Percentiles rank a stretch among this genome's conserved stretches.
phyloP scores from a whole-genome alignment of 2,113 vertebrate genomes.

The Pandion haliaetus region DNA sequence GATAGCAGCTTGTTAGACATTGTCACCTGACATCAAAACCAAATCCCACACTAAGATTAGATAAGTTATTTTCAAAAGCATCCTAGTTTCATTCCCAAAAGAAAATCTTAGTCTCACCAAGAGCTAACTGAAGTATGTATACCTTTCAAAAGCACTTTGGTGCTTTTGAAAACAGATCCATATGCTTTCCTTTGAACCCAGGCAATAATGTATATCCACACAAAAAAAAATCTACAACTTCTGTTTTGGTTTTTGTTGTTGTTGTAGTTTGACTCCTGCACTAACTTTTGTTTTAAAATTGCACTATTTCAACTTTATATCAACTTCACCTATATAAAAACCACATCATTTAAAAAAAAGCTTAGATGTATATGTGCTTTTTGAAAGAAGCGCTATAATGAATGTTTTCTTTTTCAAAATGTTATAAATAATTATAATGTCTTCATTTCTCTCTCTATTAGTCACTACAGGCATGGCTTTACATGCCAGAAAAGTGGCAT shows the following conservation, averaged over 20 bases:
- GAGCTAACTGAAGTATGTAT: neutral
- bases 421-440: neutral
- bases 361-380: slow-evolving; percentile 27
- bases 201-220: neutral
- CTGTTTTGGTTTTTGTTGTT: neutral
- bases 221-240: neutral
- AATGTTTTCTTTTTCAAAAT: slow-evolving; percentile 21
- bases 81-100: neutral
- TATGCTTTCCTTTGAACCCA: neutral
- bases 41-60: neutral
- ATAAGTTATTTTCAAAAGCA: neutral
- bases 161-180: neutral
- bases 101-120: neutral
- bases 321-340: slow-evolving; percentile 13
- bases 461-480: neutral
- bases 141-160: neutral
- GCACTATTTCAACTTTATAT: slow-evolving; percentile 63
- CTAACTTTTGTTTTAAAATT: slow-evolving; percentile 63
- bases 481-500: neutral
- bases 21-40: neutral
- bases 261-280: slow-evolving; percentile 48
- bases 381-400: slow-evolving; percentile 2
- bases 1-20: neutral
- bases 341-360: neutral
- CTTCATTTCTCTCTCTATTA: neutral